These are phyloP conservation scores for Lasioglossum calceatum DNA, from an alignment of 2,888 invertebrate species.

Conservation along the genomic window DNA sequence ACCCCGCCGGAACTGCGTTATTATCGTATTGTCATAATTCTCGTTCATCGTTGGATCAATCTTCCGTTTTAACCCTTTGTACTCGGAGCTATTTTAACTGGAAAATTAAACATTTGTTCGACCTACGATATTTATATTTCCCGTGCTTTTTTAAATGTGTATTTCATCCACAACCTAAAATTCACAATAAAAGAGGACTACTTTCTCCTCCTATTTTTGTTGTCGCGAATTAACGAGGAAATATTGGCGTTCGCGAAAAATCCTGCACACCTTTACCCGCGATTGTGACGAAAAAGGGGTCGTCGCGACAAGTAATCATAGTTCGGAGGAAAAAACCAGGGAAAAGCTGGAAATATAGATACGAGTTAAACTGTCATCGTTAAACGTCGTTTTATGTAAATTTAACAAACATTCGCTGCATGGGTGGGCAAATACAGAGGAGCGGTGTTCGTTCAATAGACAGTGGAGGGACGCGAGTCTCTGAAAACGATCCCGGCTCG, in stretches of 20 bases:
- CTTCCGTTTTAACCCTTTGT: not conserved
- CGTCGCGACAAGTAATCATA: not conserved
- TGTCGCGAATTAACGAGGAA: not conserved
- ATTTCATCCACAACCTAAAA: too few species aligned
- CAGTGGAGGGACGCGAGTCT: slow-evolving; percentile 26
- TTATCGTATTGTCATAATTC: slow-evolving; percentile 76
- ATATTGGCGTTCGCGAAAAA: not conserved
- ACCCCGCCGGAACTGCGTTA: slow-evolving; percentile 55
- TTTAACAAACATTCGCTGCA: slow-evolving; percentile 3
- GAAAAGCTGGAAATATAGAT: not conserved
- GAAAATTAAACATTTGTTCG: too few species aligned
- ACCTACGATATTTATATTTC: too few species aligned
- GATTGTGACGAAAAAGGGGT: not conserved
- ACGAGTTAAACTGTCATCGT: not conserved
- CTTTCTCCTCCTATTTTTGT: not conserved
- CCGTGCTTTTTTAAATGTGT: too few species aligned
- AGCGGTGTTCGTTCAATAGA: slow-evolving; percentile 16
- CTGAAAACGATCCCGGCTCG: slow-evolving; percentile 36
- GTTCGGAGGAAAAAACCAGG: not conserved
- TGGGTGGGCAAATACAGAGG: not conserved
- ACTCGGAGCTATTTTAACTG: too few species aligned
- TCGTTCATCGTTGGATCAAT: not conserved
- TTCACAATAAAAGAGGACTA: not conserved
- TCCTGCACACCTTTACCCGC: not conserved
- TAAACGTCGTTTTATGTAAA: slow-evolving; percentile 37